These are phyloP conservation scores for Pseudachorutes palmiensis DNA, from an alignment of 1,140 invertebrate genomes.

Conservation along the genomic window DNA sequence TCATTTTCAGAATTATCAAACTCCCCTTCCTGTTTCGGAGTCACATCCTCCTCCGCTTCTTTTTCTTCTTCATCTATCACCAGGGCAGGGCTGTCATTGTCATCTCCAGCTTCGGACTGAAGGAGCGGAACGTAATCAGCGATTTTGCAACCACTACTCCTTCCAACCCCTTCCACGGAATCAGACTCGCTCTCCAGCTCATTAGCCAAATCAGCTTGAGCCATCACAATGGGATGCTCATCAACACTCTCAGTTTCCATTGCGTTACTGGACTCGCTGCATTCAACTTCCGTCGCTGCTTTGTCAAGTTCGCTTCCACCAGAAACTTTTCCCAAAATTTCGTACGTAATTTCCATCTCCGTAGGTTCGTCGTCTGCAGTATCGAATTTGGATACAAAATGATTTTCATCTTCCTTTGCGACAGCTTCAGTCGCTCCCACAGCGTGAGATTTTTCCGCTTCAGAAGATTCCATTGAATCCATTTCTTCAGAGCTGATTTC, in stretches of 20 bases:
- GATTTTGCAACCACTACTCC: neutral
- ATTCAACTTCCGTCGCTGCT: neutral
- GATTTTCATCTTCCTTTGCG: too few species aligned
- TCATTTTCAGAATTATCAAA: constrained; percentile 2
- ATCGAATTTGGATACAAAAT: too few species aligned
- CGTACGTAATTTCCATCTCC: too few species aligned
- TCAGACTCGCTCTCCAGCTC: neutral
- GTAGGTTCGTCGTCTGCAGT: too few species aligned
- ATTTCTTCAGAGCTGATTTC: neutral
- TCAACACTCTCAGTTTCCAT: neutral
- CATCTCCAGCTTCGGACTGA: neutral
- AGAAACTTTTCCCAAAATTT: too few species aligned
- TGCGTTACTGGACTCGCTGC: neutral
- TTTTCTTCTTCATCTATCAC: constrained; percentile 7
- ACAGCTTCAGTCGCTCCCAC: too few species aligned
- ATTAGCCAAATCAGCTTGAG: neutral
- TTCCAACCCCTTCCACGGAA: neutral
- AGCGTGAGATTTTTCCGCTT: neutral
- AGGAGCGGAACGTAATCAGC: too few species aligned
- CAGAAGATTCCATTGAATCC: neutral
- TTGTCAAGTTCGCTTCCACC: neutral
- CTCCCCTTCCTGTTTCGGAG: neutral
- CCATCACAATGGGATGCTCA: neutral
- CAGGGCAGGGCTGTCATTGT: constrained; percentile 1
- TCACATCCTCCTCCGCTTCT: neutral